Evolutionary conservation across 2,888 invertebrate species (phyloP).

Genomic region (Sericinus montela): DNA sequence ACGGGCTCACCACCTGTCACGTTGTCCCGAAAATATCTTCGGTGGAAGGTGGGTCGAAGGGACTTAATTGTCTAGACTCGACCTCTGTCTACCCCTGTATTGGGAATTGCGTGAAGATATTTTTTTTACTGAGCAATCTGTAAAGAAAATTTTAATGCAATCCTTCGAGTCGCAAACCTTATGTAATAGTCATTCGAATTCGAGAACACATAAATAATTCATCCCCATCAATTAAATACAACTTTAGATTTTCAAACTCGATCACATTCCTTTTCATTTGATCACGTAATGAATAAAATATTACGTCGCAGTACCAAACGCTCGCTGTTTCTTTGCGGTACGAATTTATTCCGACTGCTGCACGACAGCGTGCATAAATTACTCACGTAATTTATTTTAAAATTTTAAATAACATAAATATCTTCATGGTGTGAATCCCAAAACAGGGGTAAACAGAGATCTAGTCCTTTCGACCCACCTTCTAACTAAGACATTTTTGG

Average conservation of each 20-base stretch:
- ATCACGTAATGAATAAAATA: slow-evolving; percentile 37
- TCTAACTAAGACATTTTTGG: too few species aligned
- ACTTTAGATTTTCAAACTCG: slow-evolving; percentile 29
- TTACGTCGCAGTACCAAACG: slow-evolving; percentile 21
- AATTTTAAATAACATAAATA: neutral
- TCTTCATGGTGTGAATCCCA: too few species aligned
- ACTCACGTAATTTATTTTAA: neutral
- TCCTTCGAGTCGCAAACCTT: neutral
- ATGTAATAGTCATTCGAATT: neutral
- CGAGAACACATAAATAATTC: slow-evolving; percentile 25
- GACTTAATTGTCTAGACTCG: too few species aligned
- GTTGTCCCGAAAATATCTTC: too few species aligned
- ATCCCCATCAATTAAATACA: slow-evolving; percentile 28
- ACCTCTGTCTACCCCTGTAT: too few species aligned
- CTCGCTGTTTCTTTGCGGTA: slow-evolving; percentile 17
- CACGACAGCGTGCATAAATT: slow-evolving; percentile 8
- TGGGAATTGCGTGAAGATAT: too few species aligned
- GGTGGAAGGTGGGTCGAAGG: too few species aligned
- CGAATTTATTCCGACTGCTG: slow-evolving; percentile 15
- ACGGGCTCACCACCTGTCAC: too few species aligned
- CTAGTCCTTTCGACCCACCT: too few species aligned
- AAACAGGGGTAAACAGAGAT: too few species aligned
- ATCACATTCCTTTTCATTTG: slow-evolving; percentile 34
- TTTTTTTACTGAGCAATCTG: too few species aligned
- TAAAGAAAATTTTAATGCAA: too few species aligned